These are phyloP conservation scores for Ceratosolen fusciceps DNA, from an alignment of 1,140 invertebrate species.

Conservation along the genomic window DNA sequence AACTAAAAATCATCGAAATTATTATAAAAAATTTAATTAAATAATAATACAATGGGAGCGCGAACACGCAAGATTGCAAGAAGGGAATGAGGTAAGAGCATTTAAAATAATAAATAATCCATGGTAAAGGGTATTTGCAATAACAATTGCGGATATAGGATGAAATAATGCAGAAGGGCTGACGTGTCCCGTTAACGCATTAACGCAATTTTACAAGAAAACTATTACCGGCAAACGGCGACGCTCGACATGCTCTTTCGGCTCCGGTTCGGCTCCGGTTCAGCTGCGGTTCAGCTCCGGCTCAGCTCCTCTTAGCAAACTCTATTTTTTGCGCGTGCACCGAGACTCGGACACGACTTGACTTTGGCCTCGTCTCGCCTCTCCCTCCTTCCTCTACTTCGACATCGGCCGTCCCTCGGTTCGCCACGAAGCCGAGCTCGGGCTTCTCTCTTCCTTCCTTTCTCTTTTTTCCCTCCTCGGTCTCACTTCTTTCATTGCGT, in stretches of 20 bases:
- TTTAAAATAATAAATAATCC: too few relatives aligned
- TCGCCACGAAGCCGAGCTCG: background rate
- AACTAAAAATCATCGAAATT: background rate
- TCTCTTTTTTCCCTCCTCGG: background rate
- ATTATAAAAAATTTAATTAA: too few relatives aligned
- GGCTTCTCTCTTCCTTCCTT: slow-evolving; percentile 11
- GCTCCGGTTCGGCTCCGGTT: background rate
- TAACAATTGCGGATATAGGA: background rate
- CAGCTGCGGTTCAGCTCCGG: background rate
- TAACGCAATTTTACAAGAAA: slow-evolving; percentile 1
- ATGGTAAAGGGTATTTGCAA: too few relatives aligned
- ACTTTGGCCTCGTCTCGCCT: slow-evolving; percentile 32
- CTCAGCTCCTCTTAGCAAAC: background rate
- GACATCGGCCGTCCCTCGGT: background rate
- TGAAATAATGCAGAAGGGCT: background rate
- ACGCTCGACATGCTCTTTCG: background rate
- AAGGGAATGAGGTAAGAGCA: too few relatives aligned
- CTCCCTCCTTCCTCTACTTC: slow-evolving; percentile 3
- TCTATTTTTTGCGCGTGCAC: background rate
- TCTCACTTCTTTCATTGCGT: slow-evolving; percentile 29
- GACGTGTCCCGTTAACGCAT: background rate
- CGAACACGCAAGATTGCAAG: too few relatives aligned
- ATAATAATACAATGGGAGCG: too few relatives aligned
- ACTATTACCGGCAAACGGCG: background rate
- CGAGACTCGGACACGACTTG: slow-evolving; percentile 12